A percentile compares a stretch with the other conserved stretches of the same genome.
Evolutionary conservation across 2,888 invertebrate species (phyloP).

Genomic region (Priapulus caudatus): DNA sequence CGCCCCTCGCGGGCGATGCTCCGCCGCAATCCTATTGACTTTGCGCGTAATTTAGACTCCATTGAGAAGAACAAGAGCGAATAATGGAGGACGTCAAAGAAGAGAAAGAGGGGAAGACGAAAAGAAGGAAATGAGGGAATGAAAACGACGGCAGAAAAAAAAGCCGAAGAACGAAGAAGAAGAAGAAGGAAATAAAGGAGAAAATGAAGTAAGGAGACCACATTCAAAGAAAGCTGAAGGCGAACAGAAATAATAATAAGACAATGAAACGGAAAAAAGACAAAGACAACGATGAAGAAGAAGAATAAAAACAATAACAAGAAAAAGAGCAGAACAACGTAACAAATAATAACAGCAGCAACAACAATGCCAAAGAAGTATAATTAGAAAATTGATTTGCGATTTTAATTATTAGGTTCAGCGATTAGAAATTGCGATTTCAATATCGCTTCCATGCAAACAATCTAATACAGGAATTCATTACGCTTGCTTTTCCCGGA

Average conservation of each 20-base stretch:
- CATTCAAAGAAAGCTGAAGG: background rate
- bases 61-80: background rate
- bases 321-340: background rate
- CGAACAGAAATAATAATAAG: background rate
- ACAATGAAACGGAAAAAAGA: background rate
- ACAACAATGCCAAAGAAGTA: no score
- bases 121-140: background rate
- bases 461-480: no score
- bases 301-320: conserved; percentile 1
- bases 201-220: background rate
- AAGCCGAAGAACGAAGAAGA: no score
- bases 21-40: no score
- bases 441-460: no score
- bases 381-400: no score
- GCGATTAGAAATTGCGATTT: no score
- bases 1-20: no score
- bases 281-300: background rate
- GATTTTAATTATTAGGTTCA: no score
- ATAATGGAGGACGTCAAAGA: background rate
- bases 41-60: no score
- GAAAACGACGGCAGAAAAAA: background rate
- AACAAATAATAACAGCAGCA: background rate
- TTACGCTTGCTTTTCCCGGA: no score
- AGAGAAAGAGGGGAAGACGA: background rate
- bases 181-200: background rate